These are phyloP conservation scores for Drosophila rellima DNA, from an alignment of 2,888 invertebrate species.

Conservation along the genomic window DNA sequence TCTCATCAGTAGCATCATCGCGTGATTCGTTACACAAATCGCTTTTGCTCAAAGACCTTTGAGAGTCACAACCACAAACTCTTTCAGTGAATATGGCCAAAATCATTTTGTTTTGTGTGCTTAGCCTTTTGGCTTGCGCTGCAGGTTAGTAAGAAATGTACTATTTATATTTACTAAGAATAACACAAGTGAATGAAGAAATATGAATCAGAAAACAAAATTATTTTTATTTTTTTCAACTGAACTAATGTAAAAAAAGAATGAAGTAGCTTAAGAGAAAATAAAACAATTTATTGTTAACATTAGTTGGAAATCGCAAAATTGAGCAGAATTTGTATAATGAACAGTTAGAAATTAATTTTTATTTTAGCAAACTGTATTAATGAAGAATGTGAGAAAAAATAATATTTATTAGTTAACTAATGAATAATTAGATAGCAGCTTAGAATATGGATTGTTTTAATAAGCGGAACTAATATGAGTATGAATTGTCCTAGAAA, in stretches of 20 bases:
- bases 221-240: not conserved
- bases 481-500: not conserved
- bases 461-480: not conserved
- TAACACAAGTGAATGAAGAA: not conserved
- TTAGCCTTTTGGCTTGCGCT: slow-evolving; percentile 80
- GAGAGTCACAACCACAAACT: slow-evolving; percentile 36
- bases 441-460: not conserved
- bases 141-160: slow-evolving; percentile 78
- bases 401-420: not conserved
- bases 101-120: slow-evolving; percentile 79
- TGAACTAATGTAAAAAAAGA: not conserved
- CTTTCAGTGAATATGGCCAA: slow-evolving; percentile 74
- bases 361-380: no score
- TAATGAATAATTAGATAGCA: not conserved
- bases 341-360: no score
- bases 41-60: slow-evolving; percentile 26
- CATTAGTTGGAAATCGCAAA: not conserved
- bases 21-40: slow-evolving; percentile 48
- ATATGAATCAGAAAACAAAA: not conserved
- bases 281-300: not conserved
- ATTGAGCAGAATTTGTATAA: not conserved
- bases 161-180: not conserved
- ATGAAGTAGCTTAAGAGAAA: not conserved
- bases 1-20: slow-evolving; percentile 41
- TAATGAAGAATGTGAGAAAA: not conserved